Conservation (phyloP, 2,113 vertebrate species). For the Saguinus midas region DNA sequence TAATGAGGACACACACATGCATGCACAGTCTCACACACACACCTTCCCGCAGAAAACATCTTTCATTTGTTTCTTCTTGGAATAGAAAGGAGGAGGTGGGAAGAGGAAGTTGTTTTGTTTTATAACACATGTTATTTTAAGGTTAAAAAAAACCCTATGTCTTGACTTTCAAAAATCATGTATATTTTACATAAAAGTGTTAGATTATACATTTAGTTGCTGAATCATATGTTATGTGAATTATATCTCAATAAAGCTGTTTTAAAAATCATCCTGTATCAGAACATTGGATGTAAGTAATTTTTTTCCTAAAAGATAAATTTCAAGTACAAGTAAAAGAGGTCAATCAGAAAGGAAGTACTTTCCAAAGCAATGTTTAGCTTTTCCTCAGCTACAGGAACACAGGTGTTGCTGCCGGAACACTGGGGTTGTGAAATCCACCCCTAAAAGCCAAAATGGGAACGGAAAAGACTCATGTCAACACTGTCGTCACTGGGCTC, state of each 20-base stretch:
- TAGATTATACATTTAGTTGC: not conserved
- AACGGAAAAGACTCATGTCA: not conserved
- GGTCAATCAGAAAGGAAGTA: not conserved
- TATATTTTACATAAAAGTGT: not conserved
- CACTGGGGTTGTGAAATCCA: not conserved
- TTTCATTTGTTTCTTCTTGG: not conserved
- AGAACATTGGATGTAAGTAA: not conserved
- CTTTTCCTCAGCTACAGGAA: not conserved
- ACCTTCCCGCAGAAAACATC: not conserved
- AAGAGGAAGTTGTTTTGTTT: not conserved
- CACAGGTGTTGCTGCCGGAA: not conserved
- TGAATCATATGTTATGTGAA: not conserved
- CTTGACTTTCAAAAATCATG: not conserved
- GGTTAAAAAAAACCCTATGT: not conserved
- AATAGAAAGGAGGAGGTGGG: not conserved
- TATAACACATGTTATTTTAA: not conserved
- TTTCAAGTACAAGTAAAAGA: not conserved
- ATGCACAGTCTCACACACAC: not conserved
- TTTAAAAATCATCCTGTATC: not conserved
- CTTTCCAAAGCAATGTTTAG: not conserved
- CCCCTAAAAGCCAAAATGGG: not conserved
- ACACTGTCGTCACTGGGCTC: not conserved
- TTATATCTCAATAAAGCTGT: not conserved
- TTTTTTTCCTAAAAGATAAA: not conserved
- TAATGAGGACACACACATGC: not conserved